phyloP scores from a whole-genome alignment of 2,888 invertebrate species.

The Coelopa pilipes region DNA sequence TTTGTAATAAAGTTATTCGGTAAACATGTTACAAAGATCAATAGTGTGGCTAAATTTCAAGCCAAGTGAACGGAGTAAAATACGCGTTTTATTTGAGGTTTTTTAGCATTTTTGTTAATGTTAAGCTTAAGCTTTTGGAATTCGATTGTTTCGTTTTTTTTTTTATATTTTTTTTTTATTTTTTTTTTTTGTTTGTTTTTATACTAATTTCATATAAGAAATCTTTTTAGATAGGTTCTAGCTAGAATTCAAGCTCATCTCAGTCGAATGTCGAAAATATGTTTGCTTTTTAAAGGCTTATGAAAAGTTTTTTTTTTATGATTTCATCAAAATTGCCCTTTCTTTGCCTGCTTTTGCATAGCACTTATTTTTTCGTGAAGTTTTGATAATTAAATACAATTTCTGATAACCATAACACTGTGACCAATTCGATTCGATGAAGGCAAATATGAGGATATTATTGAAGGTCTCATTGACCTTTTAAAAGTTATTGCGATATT shows the following conservation, averaged over 20 bases:
- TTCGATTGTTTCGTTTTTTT: conserved; percentile 28
- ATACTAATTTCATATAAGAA: conserved; percentile 20
- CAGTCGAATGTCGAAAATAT: conserved; percentile 13
- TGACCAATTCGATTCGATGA: too few relatives aligned
- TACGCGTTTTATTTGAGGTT: neutral
- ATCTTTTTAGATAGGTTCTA: conserved; percentile 18
- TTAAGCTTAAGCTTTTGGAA: neutral
- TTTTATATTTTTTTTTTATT: conserved; percentile 27
- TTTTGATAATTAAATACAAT: too few relatives aligned
- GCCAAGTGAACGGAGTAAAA: neutral
- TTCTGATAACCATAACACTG: too few relatives aligned
- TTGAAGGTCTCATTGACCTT: too few relatives aligned
- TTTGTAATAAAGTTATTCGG: neutral
- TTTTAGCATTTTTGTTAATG: conserved; percentile 35
- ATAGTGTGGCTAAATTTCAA: neutral
- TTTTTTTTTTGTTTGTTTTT: conserved; percentile 11
- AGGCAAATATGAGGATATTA: too few relatives aligned
- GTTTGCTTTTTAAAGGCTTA: conserved; percentile 15
- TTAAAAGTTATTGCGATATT: too few relatives aligned
- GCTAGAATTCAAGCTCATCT: neutral
- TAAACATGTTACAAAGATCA: conserved; percentile 21
- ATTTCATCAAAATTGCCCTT: neutral
- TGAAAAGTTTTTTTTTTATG: neutral
- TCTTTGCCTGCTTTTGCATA: neutral
- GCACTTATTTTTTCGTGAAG: too few relatives aligned